Evolutionary conservation across 1,140 invertebrate species (phyloP).

Genomic region (Lordiphosa clarofinis): DNA sequence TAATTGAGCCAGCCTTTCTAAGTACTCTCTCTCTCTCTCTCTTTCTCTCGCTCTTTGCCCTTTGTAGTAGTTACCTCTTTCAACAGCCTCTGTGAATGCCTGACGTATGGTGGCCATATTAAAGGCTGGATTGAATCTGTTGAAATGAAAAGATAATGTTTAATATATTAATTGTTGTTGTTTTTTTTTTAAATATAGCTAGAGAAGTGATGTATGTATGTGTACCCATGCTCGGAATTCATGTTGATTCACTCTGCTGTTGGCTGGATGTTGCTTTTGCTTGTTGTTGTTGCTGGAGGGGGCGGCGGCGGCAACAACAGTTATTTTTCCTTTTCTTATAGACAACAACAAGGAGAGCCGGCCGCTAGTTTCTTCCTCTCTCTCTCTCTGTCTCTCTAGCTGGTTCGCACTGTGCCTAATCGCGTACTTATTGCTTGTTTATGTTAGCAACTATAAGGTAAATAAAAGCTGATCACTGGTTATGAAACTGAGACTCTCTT

Average conservation of each 20-base stretch:
- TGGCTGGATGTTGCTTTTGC: slow-evolving; percentile 15
- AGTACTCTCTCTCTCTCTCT: background rate
- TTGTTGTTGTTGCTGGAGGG: slow-evolving; percentile 4
- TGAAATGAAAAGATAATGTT: slow-evolving; percentile 49
- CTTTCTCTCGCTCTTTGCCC: background rate
- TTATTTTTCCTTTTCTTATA: slow-evolving; percentile 4
- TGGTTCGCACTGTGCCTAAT: slow-evolving; percentile 4
- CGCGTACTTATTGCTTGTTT: slow-evolving; percentile 12
- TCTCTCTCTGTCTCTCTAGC: slow-evolving; percentile 6
- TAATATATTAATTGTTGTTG: slow-evolving; percentile 2
- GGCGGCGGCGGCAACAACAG: slow-evolving; percentile 18
- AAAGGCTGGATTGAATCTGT: slow-evolving; percentile 93
- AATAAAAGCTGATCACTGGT: slow-evolving; percentile 45
- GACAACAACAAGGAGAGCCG: slow-evolving; percentile 39
- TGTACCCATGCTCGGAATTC: slow-evolving; percentile 80
- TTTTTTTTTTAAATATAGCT: too few relatives aligned
- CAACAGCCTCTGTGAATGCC: slow-evolving; percentile 95
- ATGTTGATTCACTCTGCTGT: slow-evolving; percentile 60
- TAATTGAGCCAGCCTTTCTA: too few relatives aligned
- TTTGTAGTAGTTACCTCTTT: slow-evolving; percentile 85
- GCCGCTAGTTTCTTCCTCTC: slow-evolving; percentile 37
- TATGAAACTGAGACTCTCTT: slow-evolving; percentile 54
- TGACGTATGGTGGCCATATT: slow-evolving; percentile 95
- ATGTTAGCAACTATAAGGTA: slow-evolving; percentile 30
- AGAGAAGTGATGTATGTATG: background rate